Evolutionary conservation across 1,140 invertebrate species (phyloP).

Genomic region (Brachionus calyciflorus): DNA sequence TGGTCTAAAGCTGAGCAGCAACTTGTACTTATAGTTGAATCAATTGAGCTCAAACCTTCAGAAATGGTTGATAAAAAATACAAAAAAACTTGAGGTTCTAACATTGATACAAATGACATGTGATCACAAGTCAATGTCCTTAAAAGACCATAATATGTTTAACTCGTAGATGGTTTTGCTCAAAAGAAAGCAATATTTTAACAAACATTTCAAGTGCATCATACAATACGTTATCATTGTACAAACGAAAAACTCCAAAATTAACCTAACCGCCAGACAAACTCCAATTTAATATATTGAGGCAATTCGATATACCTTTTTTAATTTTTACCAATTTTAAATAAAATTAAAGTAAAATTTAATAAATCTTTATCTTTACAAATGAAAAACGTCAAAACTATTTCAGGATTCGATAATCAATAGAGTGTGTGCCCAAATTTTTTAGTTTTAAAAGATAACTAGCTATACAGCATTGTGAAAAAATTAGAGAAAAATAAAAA

Average conservation of each 20-base stretch:
- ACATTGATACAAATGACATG: conserved; percentile 86
- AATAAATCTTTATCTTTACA: no score
- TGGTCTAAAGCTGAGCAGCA: conserved; percentile 95
- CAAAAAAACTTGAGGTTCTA: conserved; percentile 89
- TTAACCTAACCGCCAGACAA: conserved; percentile 95
- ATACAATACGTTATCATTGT: conserved; percentile 91
- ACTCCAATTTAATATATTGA: conserved; percentile 79
- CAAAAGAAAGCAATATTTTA: conserved; percentile 87
- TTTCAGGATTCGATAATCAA: no score
- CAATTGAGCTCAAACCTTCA: conserved; percentile 88
- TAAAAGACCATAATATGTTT: conserved; percentile 89
- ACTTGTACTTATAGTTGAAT: conserved; percentile 93
- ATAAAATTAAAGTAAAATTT: no score
- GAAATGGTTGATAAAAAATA: conserved; percentile 94
- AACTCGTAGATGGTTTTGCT: conserved; percentile 87
- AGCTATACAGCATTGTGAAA: no score
- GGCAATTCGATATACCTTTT: conserved; percentile 97
- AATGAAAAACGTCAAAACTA: no score
- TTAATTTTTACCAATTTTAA: no score
- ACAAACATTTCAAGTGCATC: conserved; percentile 92
- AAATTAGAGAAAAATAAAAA: no score
- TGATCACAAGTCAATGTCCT: conserved; percentile 94
- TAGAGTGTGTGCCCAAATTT: no score
- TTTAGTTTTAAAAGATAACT: no score
- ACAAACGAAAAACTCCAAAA: conserved; percentile 92